A percentile compares a stretch with the other conserved stretches of the same genome.
Evolutionary conservation across 2,113 vertebrate genomes (phyloP).

Genomic region (Genyomyrus donnyi): DNA sequence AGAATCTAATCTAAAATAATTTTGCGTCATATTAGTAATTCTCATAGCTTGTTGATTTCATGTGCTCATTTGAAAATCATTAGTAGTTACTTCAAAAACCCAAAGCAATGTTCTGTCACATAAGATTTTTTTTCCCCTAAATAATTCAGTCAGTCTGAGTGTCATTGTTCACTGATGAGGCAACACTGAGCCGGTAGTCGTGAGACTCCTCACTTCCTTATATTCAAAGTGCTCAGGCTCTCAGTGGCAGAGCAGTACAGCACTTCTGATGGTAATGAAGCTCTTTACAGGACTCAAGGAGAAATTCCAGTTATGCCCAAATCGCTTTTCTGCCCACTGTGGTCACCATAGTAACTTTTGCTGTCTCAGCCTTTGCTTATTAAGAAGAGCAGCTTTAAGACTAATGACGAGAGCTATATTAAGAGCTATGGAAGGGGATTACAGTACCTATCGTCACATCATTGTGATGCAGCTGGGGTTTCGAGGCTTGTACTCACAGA

Average conservation of each 20-base stretch:
- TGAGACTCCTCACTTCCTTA: background rate
- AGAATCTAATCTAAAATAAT: background rate
- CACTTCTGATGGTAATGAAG: constrained; percentile 14
- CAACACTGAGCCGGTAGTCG: background rate
- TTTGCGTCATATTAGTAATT: background rate
- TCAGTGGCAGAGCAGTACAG: background rate
- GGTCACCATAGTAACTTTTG: constrained; percentile 11
- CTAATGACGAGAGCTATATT: background rate
- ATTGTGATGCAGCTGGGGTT: background rate
- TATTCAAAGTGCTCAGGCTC: background rate
- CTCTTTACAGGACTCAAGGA: constrained; percentile 1
- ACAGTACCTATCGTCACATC: background rate
- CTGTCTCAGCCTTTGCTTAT: background rate
- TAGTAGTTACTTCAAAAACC: background rate
- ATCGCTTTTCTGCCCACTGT: background rate
- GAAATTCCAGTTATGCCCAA: background rate
- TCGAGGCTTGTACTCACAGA: background rate
- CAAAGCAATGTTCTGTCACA: background rate
- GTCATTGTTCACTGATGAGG: background rate
- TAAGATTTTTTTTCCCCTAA: background rate
- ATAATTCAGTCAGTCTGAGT: background rate
- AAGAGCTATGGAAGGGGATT: background rate
- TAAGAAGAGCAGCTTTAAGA: background rate
- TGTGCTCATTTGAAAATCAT: background rate
- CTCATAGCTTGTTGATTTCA: background rate